These are phyloP conservation scores for Thumatha senex DNA, from an alignment of 2,888 invertebrate genomes.

Conservation along the genomic window DNA sequence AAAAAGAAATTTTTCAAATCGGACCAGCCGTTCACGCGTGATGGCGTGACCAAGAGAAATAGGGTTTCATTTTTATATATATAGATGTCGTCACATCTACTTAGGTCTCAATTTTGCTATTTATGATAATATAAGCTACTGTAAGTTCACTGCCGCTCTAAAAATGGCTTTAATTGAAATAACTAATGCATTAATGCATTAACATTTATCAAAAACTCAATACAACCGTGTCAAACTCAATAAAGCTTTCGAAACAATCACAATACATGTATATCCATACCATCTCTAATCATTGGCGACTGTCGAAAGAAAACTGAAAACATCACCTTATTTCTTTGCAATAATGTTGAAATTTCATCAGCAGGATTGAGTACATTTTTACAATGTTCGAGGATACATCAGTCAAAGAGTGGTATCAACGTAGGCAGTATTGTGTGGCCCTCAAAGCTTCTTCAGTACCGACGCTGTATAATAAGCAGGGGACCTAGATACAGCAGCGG, in stretches of 20 bases:
- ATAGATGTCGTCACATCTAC: too few species aligned
- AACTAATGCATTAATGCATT: too few species aligned
- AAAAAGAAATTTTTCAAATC: too few species aligned
- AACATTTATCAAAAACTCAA: constrained; percentile 2
- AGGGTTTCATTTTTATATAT: too few species aligned
- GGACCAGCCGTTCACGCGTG: too few species aligned
- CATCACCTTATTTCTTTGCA: neutral
- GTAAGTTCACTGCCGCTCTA: too few species aligned
- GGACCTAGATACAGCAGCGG: constrained; percentile 29
- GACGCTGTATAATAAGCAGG: constrained; percentile 23
- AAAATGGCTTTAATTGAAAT: too few species aligned
- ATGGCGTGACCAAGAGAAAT: too few species aligned
- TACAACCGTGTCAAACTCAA: constrained; percentile 2
- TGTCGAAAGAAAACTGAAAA: constrained; percentile 47
- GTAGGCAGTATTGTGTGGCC: constrained; percentile 48
- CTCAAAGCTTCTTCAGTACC: constrained; percentile 49
- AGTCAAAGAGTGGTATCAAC: constrained; percentile 36
- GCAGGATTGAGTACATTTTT: constrained; percentile 24
- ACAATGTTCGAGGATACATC: constrained; percentile 34
- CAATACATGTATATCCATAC: constrained; percentile 37
- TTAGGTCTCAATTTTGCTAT: too few species aligned
- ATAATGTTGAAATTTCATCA: constrained; percentile 18
- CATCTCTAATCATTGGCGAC: constrained; percentile 40
- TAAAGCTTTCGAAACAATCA: constrained; percentile 9
- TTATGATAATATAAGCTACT: too few species aligned